A percentile compares a stretch with the other conserved stretches of the same genome.
Evolutionary conservation across 2,113 vertebrate species (phyloP).

Genomic region (Cheirogaleus medius): DNA sequence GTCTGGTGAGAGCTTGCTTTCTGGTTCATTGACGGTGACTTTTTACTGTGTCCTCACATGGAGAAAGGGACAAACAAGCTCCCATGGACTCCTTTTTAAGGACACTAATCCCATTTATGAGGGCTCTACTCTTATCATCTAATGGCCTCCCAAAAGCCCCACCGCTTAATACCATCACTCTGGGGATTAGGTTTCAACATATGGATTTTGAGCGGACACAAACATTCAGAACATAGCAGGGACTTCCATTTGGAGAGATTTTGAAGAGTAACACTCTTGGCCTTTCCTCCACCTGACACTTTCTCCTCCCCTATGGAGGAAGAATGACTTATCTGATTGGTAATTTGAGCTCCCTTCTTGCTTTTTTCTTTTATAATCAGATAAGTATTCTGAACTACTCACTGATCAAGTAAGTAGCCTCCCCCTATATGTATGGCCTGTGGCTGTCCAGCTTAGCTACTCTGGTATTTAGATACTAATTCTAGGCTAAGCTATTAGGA

Average conservation of each 20-base stretch:
- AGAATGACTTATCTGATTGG: background rate
- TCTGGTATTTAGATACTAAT: background rate
- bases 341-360: background rate
- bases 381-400: background rate
- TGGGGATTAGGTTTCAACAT: background rate
- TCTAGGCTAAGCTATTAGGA: background rate
- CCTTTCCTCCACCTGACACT: background rate
- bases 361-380: background rate
- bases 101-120: background rate
- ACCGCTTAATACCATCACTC: background rate
- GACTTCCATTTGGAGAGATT: background rate
- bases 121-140: too few species aligned
- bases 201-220: background rate
- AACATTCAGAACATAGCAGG: background rate
- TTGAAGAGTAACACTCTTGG: background rate
- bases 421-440: background rate
- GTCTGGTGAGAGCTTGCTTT: background rate
- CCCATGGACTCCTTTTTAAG: background rate
- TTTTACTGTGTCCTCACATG: background rate
- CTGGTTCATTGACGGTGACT: background rate
- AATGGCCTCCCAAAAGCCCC: background rate
- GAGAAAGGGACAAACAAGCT: background rate
- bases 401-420: background rate
- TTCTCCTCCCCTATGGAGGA: background rate
- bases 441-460: background rate